phyloP scores from a whole-genome alignment of 2,113 vertebrate species.

The Gallinago media region DNA sequence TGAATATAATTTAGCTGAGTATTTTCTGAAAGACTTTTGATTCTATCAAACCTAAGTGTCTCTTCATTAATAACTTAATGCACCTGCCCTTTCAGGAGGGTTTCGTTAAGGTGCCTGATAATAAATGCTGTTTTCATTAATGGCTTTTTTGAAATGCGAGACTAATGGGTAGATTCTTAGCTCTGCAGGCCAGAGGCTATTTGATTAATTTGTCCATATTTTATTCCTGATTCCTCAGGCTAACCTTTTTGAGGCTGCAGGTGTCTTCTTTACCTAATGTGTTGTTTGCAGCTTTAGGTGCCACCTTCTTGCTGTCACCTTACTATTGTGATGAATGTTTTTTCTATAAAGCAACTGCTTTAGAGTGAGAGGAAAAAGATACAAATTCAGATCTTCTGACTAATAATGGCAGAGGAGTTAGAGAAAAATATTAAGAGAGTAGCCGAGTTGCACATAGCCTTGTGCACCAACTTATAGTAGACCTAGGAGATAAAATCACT shows the following conservation, averaged over 20 bases:
- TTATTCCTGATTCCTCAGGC: neutral
- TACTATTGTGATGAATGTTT: neutral
- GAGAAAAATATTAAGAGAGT: neutral
- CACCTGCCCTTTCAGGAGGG: slow-evolving; percentile 17
- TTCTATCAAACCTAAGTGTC: neutral
- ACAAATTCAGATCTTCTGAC: neutral
- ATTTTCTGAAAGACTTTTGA: neutral
- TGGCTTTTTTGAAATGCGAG: neutral
- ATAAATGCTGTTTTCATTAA: slow-evolving; percentile 49
- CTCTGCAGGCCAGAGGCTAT: slow-evolving; percentile 9
- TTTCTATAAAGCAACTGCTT: neutral
- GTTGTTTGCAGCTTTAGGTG: neutral
- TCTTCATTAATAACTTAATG: slow-evolving; percentile 49
- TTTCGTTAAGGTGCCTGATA: slow-evolving; percentile 1
- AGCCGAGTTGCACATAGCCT: neutral
- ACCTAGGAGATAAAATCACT: neutral
- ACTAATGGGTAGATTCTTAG: slow-evolving; percentile 17
- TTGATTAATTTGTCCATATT: slow-evolving; percentile 19
- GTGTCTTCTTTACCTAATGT: neutral
- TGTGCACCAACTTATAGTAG: neutral
- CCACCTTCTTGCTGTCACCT: neutral
- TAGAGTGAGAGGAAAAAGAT: neutral
- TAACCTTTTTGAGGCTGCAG: neutral
- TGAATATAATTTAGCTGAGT: neutral
- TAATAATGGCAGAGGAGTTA: neutral